Percentiles rank a stretch among this genome's conserved stretches.
phyloP scores from a whole-genome alignment of 2,113 vertebrate species.

The Paramisgurnus dabryanus region DNA sequence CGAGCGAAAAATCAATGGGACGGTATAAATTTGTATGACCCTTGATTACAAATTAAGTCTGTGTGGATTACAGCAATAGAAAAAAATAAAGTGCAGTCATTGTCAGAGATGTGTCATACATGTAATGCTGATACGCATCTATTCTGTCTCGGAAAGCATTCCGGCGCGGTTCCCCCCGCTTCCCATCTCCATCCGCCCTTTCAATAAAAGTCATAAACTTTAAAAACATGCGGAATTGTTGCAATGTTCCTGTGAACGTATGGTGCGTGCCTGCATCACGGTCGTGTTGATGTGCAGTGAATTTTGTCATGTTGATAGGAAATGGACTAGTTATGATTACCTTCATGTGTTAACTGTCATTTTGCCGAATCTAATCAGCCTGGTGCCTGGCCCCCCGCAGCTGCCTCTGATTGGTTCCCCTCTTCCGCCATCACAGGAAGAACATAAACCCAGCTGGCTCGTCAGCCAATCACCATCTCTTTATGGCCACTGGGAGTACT shows the following conservation, averaged over 20 bases:
- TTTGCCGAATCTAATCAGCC: constrained; percentile 52
- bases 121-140: too few relatives aligned
- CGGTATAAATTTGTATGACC: background rate
- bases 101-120: too few relatives aligned
- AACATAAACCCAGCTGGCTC: constrained; percentile 40
- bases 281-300: constrained; percentile 20
- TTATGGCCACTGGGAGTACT: constrained; percentile 13
- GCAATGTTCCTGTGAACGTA: background rate
- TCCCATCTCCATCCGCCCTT: background rate
- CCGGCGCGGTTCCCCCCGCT: background rate
- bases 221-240: background rate
- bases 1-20: too few relatives aligned
- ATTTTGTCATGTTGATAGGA: constrained; percentile 32
- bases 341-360: constrained; percentile 43
- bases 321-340: constrained; percentile 49
- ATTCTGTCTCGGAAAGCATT: too few relatives aligned
- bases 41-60: background rate
- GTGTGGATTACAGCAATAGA: too few relatives aligned
- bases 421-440: constrained; percentile 48
- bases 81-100: too few relatives aligned
- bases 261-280: constrained; percentile 4
- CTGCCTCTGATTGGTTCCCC: constrained; percentile 51
- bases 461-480: constrained; percentile 38
- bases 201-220: background rate
- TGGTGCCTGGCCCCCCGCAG: constrained; percentile 42